These are phyloP conservation scores for Scortum barcoo DNA, from an alignment of 2,113 vertebrate genomes.

Conservation along the genomic window DNA sequence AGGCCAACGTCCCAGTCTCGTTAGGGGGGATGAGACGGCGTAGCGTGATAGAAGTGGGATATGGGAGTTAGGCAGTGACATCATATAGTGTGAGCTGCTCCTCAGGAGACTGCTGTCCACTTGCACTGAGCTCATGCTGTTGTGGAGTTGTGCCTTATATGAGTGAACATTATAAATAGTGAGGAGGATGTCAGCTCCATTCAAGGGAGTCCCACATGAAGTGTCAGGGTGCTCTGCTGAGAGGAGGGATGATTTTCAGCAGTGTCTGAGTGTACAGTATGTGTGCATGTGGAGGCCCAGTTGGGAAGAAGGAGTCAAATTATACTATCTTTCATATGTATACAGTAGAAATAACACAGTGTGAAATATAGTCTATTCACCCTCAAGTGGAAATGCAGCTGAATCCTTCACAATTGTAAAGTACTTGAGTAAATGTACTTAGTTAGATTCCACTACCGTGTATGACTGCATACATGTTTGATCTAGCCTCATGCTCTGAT, in stretches of 20 bases:
- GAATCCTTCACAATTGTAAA: not conserved
- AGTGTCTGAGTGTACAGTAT: not conserved
- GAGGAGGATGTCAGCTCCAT: slow-evolving; percentile 62
- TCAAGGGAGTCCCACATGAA: slow-evolving; percentile 63
- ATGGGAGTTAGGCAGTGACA: slow-evolving; percentile 53
- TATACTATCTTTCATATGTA: too few species aligned
- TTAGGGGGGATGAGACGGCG: slow-evolving; percentile 49
- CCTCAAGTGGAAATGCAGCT: not conserved
- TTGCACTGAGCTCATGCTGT: slow-evolving; percentile 59
- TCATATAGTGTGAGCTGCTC: slow-evolving; percentile 51
- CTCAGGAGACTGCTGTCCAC: slow-evolving; percentile 67
- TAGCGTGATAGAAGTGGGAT: slow-evolving; percentile 42
- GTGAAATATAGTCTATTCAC: not conserved
- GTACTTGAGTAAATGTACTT: not conserved
- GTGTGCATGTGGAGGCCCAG: not conserved
- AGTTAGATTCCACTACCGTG: not conserved
- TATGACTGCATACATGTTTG: slow-evolving; percentile 29
- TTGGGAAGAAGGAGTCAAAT: not conserved
- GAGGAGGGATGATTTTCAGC: slow-evolving; percentile 50
- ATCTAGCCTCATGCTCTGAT: slow-evolving; percentile 20
- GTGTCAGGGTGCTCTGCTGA: slow-evolving; percentile 58
- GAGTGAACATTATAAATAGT: slow-evolving; percentile 72
- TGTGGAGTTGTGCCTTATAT: slow-evolving; percentile 53
- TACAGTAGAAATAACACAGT: not conserved
- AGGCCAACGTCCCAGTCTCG: slow-evolving; percentile 50